Conservation (phyloP, 2,888 invertebrate genomes). For the Synanthedon formicaeformis region DNA sequence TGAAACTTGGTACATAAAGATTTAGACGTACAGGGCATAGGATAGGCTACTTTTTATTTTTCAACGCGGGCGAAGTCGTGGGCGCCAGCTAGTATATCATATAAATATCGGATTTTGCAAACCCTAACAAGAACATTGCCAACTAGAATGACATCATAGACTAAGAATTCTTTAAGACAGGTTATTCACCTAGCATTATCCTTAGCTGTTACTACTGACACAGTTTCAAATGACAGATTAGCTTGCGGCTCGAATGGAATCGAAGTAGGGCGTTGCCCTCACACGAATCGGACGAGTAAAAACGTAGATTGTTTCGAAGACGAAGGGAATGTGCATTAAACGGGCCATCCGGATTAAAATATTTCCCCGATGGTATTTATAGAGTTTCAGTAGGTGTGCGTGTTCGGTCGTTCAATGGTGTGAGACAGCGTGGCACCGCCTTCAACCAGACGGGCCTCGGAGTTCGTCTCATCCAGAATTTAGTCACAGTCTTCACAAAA, state of each 20-base stretch:
- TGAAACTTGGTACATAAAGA: no score
- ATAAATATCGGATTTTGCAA: no score
- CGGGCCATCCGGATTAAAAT: slow-evolving; percentile 67
- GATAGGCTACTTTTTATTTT: no score
- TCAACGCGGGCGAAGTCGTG: no score
- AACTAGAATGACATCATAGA: slow-evolving; percentile 22
- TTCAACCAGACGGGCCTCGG: slow-evolving; percentile 49
- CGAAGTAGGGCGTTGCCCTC: slow-evolving; percentile 42
- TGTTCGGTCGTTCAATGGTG: slow-evolving; percentile 53
- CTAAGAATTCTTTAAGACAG: slow-evolving; percentile 22
- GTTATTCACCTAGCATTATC: slow-evolving; percentile 37
- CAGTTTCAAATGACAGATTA: slow-evolving; percentile 37
- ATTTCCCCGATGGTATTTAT: slow-evolving; percentile 64
- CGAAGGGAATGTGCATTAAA: slow-evolving; percentile 60
- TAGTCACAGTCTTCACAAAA: slow-evolving; percentile 23
- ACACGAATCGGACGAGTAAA: slow-evolving; percentile 25
- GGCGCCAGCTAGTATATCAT: no score
- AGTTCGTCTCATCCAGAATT: slow-evolving; percentile 54
- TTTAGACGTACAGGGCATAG: no score
- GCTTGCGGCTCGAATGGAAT: slow-evolving; percentile 26
- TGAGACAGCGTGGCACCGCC: slow-evolving; percentile 69
- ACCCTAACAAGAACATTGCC: not conserved
- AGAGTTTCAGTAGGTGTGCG: slow-evolving; percentile 62
- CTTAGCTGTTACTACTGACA: slow-evolving; percentile 42
- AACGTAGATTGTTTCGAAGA: slow-evolving; percentile 41